These are phyloP conservation scores for Drosophila fungiperda DNA, from an alignment of 2,888 invertebrate species.

Conservation along the genomic window DNA sequence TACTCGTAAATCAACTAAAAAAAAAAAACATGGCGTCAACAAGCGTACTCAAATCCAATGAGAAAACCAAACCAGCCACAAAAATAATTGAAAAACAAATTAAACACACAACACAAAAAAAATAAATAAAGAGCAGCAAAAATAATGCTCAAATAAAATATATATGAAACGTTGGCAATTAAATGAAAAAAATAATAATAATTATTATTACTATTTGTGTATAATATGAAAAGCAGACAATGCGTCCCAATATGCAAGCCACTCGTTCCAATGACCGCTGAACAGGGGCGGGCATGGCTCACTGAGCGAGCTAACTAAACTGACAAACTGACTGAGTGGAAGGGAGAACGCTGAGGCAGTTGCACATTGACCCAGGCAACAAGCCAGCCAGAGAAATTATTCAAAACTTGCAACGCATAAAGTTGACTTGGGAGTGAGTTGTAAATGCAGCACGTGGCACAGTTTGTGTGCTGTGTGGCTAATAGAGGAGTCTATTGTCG, in stretches of 20 bases:
- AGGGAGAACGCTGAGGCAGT: slow-evolving; percentile 14
- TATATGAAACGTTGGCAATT: slow-evolving; percentile 80
- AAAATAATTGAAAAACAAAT: slow-evolving; percentile 80
- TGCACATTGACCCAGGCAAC: slow-evolving; percentile 50
- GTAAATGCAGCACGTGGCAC: slow-evolving; percentile 57
- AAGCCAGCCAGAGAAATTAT: slow-evolving; percentile 50
- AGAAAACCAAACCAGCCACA: slow-evolving; percentile 65
- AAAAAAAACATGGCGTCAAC: slow-evolving; percentile 79
- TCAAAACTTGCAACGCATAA: slow-evolving; percentile 60
- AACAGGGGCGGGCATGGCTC: slow-evolving; percentile 40
- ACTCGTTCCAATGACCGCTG: slow-evolving; percentile 41
- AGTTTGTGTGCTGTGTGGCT: slow-evolving; percentile 13
- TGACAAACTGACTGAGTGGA: background rate
- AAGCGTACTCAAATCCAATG: slow-evolving; percentile 74
- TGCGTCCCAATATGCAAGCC: slow-evolving; percentile 33
- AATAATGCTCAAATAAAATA: slow-evolving; percentile 70
- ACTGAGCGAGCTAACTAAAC: slow-evolving; percentile 41
- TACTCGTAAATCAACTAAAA: slow-evolving; percentile 55
- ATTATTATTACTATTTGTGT: slow-evolving; percentile 49
- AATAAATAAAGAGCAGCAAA: slow-evolving; percentile 18
- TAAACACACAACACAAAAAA: slow-evolving; percentile 57
- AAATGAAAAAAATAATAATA: slow-evolving; percentile 51
- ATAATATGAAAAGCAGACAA: slow-evolving; percentile 30
- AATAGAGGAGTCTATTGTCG: slow-evolving; percentile 34
- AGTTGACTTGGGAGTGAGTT: slow-evolving; percentile 25